Evolutionary conservation across 2,113 vertebrate species (phyloP).

Genomic region (Mesitornis unicolor): DNA sequence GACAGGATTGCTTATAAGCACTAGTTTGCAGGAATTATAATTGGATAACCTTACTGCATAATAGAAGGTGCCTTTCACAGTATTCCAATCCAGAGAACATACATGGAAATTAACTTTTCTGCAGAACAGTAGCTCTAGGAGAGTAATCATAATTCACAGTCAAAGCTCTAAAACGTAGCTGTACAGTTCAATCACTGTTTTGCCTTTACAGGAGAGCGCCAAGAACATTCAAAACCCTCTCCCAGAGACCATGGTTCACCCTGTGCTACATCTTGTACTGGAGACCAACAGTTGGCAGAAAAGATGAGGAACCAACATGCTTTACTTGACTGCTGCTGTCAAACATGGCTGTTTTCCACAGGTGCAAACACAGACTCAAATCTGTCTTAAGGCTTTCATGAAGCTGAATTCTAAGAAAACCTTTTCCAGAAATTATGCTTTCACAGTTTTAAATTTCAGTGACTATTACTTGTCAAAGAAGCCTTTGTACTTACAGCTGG

Average conservation of each 20-base stretch:
- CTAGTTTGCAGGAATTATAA: neutral
- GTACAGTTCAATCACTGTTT: neutral
- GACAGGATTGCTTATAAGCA: neutral
- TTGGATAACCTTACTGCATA: neutral
- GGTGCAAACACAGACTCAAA: neutral
- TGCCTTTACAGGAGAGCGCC: neutral
- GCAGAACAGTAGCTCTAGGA: neutral
- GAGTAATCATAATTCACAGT: neutral
- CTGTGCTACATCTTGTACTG: neutral
- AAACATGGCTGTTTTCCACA: neutral
- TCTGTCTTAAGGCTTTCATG: neutral
- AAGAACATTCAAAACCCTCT: neutral
- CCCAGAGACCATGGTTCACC: neutral
- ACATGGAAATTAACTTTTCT: neutral
- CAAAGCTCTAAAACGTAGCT: neutral
- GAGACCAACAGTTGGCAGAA: neutral
- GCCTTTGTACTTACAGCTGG: constrained; percentile 83
- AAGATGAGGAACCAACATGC: neutral
- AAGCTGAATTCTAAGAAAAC: constrained; percentile 6
- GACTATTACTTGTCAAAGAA: neutral
- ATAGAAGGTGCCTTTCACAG: neutral
- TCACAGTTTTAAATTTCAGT: neutral
- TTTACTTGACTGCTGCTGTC: neutral
- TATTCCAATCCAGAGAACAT: neutral
- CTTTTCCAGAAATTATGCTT: neutral